Conservation (phyloP, 30 jellyfish, hydroid and myxozoan genomes). For the Pseudorhiza aurosa region DNA sequence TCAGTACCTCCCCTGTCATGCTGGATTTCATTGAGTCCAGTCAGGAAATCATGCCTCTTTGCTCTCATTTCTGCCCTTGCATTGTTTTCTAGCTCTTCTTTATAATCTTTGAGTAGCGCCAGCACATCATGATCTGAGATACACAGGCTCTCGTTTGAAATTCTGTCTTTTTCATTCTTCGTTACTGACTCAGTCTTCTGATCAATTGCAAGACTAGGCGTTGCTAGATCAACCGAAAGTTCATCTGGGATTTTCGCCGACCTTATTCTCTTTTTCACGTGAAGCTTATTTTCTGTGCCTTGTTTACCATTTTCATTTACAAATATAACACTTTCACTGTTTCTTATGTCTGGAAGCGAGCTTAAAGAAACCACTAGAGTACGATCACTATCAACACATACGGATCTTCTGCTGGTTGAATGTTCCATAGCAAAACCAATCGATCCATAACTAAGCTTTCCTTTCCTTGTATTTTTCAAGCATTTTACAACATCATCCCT, state of each 20-base stretch:
- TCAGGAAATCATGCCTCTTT: constrained; percentile 14
- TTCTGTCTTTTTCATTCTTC: neutral
- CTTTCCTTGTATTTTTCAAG: constrained; percentile 60
- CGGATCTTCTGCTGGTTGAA: neutral
- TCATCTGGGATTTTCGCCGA: neutral
- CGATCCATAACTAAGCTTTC: constrained; percentile 34
- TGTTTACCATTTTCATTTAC: neutral
- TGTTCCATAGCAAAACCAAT: neutral
- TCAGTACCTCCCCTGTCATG: neutral
- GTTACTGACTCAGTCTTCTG: neutral
- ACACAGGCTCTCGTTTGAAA: neutral
- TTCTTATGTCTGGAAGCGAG: constrained; percentile 42
- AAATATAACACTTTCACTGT: neutral
- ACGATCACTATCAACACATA: neutral
- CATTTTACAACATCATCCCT: constrained; percentile 37
- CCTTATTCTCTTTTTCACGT: neutral
- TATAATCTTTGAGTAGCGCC: neutral
- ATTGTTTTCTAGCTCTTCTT: constrained; percentile 6
- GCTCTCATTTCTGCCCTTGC: constrained; percentile 12
- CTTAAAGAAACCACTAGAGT: constrained; percentile 24
- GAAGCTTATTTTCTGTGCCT: neutral
- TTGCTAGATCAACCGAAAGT: neutral
- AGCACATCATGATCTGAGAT: constrained; percentile 16
- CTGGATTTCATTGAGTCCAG: constrained; percentile 13
- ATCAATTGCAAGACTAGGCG: neutral